A percentile compares a stretch with the other conserved stretches of the same genome.
phyloP scores from a whole-genome alignment of 2,797 vertebrate genomes.

The Pseudochirops corinnae region DNA sequence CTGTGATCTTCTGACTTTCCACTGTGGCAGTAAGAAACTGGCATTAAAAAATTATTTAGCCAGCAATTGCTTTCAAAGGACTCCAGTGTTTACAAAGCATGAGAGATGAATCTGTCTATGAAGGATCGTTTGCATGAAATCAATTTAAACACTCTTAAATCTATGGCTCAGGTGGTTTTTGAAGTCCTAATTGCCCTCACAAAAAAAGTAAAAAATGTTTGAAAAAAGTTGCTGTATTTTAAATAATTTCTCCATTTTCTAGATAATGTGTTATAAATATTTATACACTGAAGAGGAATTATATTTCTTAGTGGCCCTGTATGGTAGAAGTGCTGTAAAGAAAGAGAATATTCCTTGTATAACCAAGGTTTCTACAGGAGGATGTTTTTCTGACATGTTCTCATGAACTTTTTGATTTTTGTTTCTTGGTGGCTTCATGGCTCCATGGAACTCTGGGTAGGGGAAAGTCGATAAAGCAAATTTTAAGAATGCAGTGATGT shows the following conservation, averaged over 20 bases:
- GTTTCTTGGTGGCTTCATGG: not conserved
- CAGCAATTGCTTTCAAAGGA: conserved; percentile 60
- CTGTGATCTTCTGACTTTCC: conserved; percentile 57
- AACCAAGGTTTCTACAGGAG: conserved; percentile 17
- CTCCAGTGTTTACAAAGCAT: conserved; percentile 72
- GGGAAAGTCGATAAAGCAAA: not conserved
- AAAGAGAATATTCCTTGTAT: conserved; percentile 16
- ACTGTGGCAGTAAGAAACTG: conserved; percentile 55
- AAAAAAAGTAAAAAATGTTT: conserved; percentile 40
- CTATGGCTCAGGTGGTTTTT: conserved; percentile 65
- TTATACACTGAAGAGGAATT: conserved; percentile 59
- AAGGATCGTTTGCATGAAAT: conserved; percentile 68
- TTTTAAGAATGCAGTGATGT: not conserved
- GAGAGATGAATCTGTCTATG: conserved; percentile 52
- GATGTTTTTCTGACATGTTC: not conserved
- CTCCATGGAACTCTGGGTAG: not conserved
- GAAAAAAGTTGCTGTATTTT: conserved; percentile 67
- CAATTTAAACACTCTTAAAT: conserved; percentile 56
- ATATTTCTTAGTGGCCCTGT: conserved; percentile 41
- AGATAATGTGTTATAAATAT: conserved; percentile 58
- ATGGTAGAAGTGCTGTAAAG: conserved; percentile 52
- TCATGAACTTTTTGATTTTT: conserved; percentile 25
- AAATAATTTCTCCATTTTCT: conserved; percentile 47
- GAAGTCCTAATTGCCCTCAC: conserved; percentile 72
- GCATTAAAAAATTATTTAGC: conserved; percentile 64